Base-by-base conservation (phyloP, 1,140 invertebrate genomes). In the Carposina sasakii region DNA sequence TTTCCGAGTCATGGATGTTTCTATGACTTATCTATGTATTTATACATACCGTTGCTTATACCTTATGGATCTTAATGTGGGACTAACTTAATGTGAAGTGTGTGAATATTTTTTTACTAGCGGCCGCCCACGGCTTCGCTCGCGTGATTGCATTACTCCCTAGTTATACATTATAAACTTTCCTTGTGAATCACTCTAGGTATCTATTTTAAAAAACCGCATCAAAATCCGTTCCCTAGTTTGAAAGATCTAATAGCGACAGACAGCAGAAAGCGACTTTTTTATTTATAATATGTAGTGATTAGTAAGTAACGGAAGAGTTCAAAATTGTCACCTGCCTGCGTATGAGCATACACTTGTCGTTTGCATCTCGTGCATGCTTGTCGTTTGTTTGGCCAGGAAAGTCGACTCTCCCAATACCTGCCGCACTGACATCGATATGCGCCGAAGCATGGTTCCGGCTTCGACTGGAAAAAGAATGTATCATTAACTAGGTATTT, bases 261-360 rank as follows among this genome's bases (percentile, higher is more conserved):
- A n/a, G 30, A 8, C n/a, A 4, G n/a, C n/a, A 5, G 30, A 33
- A 3, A 3, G 3, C 5, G 30, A n/a, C n/a, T n/a, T n/a, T n/a
- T n/a, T 33, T 8, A 13, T 4, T 33, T n/a, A 13, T 5, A 8
- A 33, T 33, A 33, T 33, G 30, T 33, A 33, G n/a, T 10, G 12
- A 33, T 33, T 33, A 12, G 12, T 12, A 26, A 30, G 28, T 13
- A 30, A 8, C 2, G 6, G 8, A 30, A 2, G 28, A n/a, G n/a
- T n/a, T n/a, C n/a, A n/a, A n/a, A n/a, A n/a, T n/a, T n/a, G n/a
- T 20, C 46, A 58, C 52, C 53, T 57, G 70, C 69, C 47, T 53
- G 43, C 6, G 17, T 47, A 51, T 46, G 40, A 12, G 68, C 37
- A 24, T 47, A 57, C 2, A 57, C 59, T 13, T 37, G 31, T 34